phyloP scores from a whole-genome alignment of 2,797 vertebrate species.

The Pangasius larnaudii region DNA sequence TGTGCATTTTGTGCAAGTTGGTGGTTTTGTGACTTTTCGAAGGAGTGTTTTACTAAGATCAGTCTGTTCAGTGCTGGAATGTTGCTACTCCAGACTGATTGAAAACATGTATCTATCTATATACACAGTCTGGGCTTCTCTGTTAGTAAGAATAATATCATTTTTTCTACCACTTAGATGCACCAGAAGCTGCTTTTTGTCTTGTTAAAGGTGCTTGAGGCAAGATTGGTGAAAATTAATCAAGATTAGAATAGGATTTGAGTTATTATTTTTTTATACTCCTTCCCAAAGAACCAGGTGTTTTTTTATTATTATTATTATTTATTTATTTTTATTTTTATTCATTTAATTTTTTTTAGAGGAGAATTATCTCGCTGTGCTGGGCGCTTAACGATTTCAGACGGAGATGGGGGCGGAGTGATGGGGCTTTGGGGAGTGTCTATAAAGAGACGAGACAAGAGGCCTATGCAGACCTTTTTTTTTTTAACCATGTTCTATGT shows the following conservation, averaged over 20 bases:
- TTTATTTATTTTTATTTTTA: too few species aligned
- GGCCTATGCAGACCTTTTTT: background rate
- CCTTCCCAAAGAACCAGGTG: background rate
- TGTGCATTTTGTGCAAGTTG: background rate
- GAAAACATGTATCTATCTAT: background rate
- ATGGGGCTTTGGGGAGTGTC: background rate
- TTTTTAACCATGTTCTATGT: background rate
- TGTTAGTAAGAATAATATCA: background rate
- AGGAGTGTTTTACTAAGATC: background rate
- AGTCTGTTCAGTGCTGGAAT: background rate
- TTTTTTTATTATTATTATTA: background rate
- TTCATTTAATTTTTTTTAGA: too few species aligned
- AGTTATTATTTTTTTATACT: background rate
- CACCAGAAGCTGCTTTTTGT: background rate
- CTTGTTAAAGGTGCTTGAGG: background rate
- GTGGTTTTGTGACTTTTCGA: background rate
- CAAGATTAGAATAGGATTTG: background rate
- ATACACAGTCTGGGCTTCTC: background rate
- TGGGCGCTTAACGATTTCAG: background rate
- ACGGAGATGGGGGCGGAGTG: background rate
- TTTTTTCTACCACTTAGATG: background rate
- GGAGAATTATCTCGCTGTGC: background rate
- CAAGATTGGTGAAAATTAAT: background rate
- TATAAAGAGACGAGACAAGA: background rate
- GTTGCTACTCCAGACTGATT: background rate